These are phyloP conservation scores for Aptenodytes forsteri DNA, from an alignment of 2,113 vertebrate genomes.

Conservation along the genomic window DNA sequence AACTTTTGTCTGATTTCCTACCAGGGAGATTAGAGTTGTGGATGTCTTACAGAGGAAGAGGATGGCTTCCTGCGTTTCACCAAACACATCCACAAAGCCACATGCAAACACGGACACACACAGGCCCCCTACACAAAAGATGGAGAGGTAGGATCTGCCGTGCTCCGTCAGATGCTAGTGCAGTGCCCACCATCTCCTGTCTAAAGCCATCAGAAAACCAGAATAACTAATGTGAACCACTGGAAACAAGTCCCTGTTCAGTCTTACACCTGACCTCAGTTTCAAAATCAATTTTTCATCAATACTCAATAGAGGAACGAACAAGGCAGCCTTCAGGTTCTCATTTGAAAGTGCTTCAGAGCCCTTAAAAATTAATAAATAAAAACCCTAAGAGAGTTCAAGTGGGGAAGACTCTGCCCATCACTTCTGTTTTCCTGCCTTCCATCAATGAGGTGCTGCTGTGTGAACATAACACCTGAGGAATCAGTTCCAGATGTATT, in stretches of 20 bases:
- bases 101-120: neutral
- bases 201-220: neutral
- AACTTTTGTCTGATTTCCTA: neutral
- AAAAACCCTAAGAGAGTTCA: neutral
- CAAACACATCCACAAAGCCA: neutral
- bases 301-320: neutral
- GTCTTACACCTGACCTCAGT: neutral
- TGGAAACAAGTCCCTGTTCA: neutral
- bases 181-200: neutral
- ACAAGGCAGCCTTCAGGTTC: neutral
- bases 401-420: neutral
- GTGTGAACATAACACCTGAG: neutral
- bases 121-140: neutral
- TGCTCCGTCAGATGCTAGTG: neutral
- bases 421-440: neutral
- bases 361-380: neutral
- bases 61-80: neutral
- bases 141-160: neutral
- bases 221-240: neutral
- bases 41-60: neutral
- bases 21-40: neutral
- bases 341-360: neutral
- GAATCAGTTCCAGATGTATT: neutral
- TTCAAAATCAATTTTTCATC: neutral
- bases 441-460: neutral